Percentiles rank a stretch among this genome's conserved stretches.
These are phyloP conservation scores for Diphyllodes magnificus DNA, from an alignment of 2,113 vertebrate genomes.

Conservation along the genomic window DNA sequence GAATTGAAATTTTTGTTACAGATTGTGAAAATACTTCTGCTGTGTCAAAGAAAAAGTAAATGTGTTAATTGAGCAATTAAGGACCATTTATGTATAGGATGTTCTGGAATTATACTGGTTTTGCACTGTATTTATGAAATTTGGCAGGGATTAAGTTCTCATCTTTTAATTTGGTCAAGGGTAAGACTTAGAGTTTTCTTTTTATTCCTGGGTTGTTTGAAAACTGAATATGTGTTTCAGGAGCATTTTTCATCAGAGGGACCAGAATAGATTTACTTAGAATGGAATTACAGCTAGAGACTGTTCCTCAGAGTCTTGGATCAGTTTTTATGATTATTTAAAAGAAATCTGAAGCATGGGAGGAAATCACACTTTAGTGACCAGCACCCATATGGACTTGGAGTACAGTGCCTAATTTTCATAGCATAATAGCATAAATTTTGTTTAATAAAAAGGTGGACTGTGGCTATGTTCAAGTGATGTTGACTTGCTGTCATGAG, in stretches of 20 bases:
- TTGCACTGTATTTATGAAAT: not conserved
- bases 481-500: not conserved
- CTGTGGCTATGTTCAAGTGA: not conserved
- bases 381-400: not conserved
- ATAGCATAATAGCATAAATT: not conserved
- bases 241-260: not conserved
- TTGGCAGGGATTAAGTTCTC: not conserved
- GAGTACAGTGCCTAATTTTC: not conserved
- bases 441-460: not conserved
- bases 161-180: not conserved
- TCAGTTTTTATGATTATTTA: not conserved
- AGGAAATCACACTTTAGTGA: not conserved
- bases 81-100: accelerated
- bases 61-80: not conserved
- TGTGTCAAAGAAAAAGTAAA: not conserved
- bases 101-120: not conserved
- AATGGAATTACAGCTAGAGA: no score
- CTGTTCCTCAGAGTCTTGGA: not conserved
- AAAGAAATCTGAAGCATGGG: not conserved
- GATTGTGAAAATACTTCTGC: not conserved
- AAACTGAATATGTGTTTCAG: not conserved
- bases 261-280: not conserved
- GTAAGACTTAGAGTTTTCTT: not conserved
- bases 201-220: not conserved
- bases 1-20: not conserved